Evolutionary conservation across 2,888 invertebrate genomes (phyloP), one percentile per base, ranked within the genome.

Genomic region (Nymphalis c-album): DNA sequence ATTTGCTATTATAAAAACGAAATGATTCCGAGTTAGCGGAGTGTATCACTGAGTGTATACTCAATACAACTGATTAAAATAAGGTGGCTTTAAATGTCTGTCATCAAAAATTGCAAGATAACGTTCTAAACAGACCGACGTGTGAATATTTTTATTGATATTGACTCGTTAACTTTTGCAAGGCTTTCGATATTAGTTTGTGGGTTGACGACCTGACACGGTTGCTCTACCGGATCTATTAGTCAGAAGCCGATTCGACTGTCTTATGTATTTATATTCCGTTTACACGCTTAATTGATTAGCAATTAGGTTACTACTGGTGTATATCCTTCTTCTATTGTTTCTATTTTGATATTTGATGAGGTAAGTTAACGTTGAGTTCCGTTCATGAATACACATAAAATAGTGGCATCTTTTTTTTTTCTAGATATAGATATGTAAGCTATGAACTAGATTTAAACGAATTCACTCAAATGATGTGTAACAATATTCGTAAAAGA

Each of bases 141-240:
- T 66, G 55, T 67, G 61, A 67, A 63, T 60, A 53, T 67, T 64
- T 75, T 75, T 72, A 70, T 64, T 67, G 59, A 60, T 72, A 70
- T 64, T 67, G 59, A 60, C 66, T 64, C 63, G 35, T 60, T 67
- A 67, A 69, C 67, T 67, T 40, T 67, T 64, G 71, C 53, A 73
- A 64, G 51, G 51, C 53, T 69, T 62, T 65, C 58, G 60, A 66
- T 59, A 62, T 61, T 48, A 61, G 58, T 62, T 69, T 66, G 67
- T 62, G 67, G 72, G 71, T 71, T 71, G 72, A 67, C 70, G 71
- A 71, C 71, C 75, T 63, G 65, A 64, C 64, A 64, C 63, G 53
- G 60, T 64, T 63, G 68, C 57, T 64, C 57, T 70, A 70, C 72
- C 72, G 72, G 71, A 72, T 72, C 70, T 67, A 68, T 70, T 70